Evolutionary conservation across 2,888 invertebrate species (phyloP), one percentile per base, ranked within the genome.

Genomic region (Bursaphelenchus okinawaensis): DNA sequence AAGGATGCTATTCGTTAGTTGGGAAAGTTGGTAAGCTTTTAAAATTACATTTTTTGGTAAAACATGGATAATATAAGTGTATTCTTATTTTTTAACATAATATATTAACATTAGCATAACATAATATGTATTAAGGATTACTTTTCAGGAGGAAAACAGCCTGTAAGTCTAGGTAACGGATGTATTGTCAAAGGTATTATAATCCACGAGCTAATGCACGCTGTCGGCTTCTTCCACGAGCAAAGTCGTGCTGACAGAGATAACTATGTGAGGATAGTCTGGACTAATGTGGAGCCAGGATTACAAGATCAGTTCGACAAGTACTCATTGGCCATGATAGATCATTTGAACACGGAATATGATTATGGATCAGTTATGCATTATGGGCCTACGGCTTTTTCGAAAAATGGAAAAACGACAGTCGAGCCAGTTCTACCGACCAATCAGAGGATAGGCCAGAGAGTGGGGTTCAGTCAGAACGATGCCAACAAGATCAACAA

Each of bases 321-420:
- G 60, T 80, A 80, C 51, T 76, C 77, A 0, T 65, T 80, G 55
- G 75, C 68, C 19, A 78, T 81, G 79, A 82, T 83, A 65, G 82
- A 83, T 66, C 78, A 81, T 67, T 63, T 83, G 31, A 80, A 77
- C 16, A 82, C 83, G 6, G 73, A 76, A 26, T 85, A 85, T 70
- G 85, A 85, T 67, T 84, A 84, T 75, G 81, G 79, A 50, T 84
- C 84, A 16, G 72, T 85, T n/a, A 85, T 85, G 85, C 83, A 84
- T 78, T 85, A 85, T 68, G 84, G 83, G 60, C 83, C 84, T 31
- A 83, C 83, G 57, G 85, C 85, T 12, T 85, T 85, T 70, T 84
- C 84, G 52, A 84, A 84, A 72, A 80, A 80, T 59, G 80, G 80
- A 2, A 75, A 76, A 57, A 71, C 77, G 8, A 80, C 80, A 7